These are phyloP conservation scores for Lasioglossum malachurum DNA, from an alignment of 2,888 invertebrate genomes.

Conservation along the genomic window DNA sequence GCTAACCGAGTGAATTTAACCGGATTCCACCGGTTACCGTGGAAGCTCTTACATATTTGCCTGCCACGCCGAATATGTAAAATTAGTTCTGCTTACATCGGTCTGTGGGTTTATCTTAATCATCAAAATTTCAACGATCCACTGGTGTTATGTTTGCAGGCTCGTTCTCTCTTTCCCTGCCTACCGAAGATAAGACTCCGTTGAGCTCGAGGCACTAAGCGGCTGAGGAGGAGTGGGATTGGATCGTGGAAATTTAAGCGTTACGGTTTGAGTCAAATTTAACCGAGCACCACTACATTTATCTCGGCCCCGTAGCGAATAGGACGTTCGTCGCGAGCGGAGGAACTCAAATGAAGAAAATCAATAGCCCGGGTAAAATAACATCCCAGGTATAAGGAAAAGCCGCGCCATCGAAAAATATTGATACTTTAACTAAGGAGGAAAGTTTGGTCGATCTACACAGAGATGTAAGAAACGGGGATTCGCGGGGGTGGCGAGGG, in stretches of 20 bases:
- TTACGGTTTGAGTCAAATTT: neutral
- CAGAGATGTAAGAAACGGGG: constrained; percentile 33
- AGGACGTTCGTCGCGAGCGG: neutral
- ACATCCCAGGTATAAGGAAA: constrained; percentile 75
- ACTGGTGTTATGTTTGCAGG: too few relatives aligned
- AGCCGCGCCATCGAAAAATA: constrained; percentile 79
- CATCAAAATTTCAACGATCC: too few relatives aligned
- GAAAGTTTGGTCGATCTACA: constrained; percentile 74
- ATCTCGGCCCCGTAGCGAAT: constrained; percentile 1
- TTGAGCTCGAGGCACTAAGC: too few relatives aligned
- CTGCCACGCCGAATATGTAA: neutral
- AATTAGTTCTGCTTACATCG: too few relatives aligned
- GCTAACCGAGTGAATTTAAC: neutral
- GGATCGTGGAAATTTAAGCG: neutral
- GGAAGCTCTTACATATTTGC: neutral
- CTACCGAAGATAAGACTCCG: neutral
- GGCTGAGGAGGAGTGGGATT: neutral
- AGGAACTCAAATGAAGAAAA: constrained; percentile 72
- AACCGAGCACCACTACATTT: neutral
- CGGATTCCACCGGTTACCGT: neutral
- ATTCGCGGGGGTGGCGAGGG: constrained; percentile 23
- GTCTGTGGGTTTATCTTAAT: too few relatives aligned
- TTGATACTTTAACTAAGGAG: constrained; percentile 83
- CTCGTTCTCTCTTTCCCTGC: too few relatives aligned
- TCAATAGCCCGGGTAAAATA: constrained; percentile 75